Evolutionary conservation across 2,113 vertebrate genomes (phyloP).

Genomic region (Mormyrus iriodes): DNA sequence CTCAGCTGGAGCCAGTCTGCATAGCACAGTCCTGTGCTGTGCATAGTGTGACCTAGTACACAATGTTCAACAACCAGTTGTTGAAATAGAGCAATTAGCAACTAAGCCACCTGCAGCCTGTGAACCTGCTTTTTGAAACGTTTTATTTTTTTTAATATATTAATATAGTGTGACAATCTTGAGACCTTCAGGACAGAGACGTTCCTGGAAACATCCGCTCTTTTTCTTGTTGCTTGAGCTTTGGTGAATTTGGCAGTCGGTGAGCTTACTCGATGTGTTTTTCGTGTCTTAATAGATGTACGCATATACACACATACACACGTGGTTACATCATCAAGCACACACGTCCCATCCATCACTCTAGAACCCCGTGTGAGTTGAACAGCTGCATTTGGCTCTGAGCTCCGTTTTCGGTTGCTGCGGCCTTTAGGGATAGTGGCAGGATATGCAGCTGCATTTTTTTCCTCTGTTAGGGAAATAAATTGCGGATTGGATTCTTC

Average conservation of each 20-base stretch:
- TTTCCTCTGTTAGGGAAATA: slow-evolving; percentile 31
- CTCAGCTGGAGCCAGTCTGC: neutral
- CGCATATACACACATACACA: neutral
- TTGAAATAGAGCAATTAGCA: neutral
- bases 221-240: neutral
- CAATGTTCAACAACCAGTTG: neutral
- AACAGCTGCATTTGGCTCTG: neutral
- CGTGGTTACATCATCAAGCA: neutral
- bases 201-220: neutral
- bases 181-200: neutral
- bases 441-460: slow-evolving; percentile 27
- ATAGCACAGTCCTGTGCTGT: neutral
- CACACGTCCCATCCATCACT: neutral
- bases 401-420: neutral
- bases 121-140: neutral
- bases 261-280: neutral
- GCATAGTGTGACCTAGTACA: neutral
- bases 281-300: neutral
- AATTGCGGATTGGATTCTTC: slow-evolving; percentile 47
- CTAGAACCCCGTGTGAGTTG: neutral
- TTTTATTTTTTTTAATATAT: neutral
- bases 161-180: neutral
- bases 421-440: neutral
- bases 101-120: neutral
- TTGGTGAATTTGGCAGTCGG: neutral